Base-by-base conservation (phyloP, 2,113 vertebrate genomes). In the Prionailurus bengalensis region DNA sequence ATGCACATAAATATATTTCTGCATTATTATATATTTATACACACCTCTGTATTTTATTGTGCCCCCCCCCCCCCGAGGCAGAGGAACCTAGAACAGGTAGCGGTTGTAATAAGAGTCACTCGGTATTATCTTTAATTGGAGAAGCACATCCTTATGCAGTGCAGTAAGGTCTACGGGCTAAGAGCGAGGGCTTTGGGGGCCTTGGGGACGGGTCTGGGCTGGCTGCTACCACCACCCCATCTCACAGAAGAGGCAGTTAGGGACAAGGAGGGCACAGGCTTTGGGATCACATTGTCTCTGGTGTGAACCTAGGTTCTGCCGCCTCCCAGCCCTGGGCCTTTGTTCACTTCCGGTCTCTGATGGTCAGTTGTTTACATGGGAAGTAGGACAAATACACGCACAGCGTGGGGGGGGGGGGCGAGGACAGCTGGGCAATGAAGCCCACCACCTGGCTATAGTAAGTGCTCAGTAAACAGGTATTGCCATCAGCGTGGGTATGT, bases 91-190 rank as follows among this genome's bases (percentile, higher is more conserved):
- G 39, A n/a, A 11, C 8, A n/a, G 23, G 76, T 6, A 23, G 36
- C 12, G 3, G 31, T 31, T 12, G 6, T 87, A 16, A 86, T 17
- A n/a, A 42, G 33, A 70, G 36, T 58, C 7, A 2, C 23, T n/a
- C 7, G 55, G 48, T 6, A 0, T 55, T 2, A 1, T 33, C 25
- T 76, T 73, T 7, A 23, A 9, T 1, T 12, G 33, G 61, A 53
- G 3, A 55, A 55, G 17, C 39, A 27, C 1, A 4, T 4, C 23
- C 39, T 25, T 14, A 1, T 1, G 11, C 7, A 2, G 25, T 27
- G 33, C 11, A 19, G 13, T 3, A 0, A 6, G 4, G 42, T 19
- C 39, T 5, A 5, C 1, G 0, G 66, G 42, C n/a, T 23, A 0
- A 3, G 21, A 42, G 29, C 16, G 1, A 0, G 16, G 25, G 29